Percentiles rank a stretch among this genome's conserved stretches.
Evolutionary conservation across 2,797 vertebrate species (phyloP).

Genomic region (Sibirionetta formosa): DNA sequence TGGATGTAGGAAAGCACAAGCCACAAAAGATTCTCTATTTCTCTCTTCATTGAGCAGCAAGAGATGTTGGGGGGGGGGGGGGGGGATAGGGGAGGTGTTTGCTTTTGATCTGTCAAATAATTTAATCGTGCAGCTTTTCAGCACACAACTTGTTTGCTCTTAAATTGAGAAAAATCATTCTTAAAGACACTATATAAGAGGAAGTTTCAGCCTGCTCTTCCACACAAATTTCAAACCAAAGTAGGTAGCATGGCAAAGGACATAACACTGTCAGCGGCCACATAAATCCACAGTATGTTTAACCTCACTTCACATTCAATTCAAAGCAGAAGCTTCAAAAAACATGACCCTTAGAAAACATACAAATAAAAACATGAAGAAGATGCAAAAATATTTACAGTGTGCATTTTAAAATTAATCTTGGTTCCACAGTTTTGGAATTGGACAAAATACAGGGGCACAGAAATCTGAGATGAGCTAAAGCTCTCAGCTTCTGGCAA

Average conservation of each 20-base stretch:
- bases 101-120: neutral
- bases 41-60: neutral
- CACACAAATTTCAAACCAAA: neutral
- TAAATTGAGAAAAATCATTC: neutral
- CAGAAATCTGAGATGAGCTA: neutral
- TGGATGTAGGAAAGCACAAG: neutral
- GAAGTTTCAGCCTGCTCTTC: neutral
- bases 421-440: neutral
- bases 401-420: neutral
- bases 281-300: neutral
- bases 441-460: neutral
- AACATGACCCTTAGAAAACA: neutral
- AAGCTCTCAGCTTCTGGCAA: neutral
- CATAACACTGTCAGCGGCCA: accelerated
- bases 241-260: neutral
- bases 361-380: neutral
- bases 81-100: accelerated
- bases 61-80: neutral
- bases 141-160: neutral
- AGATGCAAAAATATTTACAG: neutral
- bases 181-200: neutral
- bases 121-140: neutral
- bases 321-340: neutral
- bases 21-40: neutral
- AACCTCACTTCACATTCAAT: neutral